Evolutionary conservation across 2,888 invertebrate species (phyloP).

Genomic region (Lagria hirta): DNA sequence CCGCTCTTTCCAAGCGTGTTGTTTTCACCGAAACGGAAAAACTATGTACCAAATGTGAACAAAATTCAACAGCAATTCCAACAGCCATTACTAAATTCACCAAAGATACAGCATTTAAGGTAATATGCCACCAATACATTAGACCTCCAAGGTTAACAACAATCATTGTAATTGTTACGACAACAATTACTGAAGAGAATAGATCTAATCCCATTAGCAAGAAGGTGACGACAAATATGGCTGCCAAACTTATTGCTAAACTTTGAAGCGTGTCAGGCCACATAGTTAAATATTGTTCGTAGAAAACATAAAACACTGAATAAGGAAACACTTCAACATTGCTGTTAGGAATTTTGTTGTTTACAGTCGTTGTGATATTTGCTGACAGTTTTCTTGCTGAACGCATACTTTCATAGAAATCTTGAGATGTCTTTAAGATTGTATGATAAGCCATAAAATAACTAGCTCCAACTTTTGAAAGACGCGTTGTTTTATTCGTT

Average conservation of each 20-base stretch:
- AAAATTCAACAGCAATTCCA: slow-evolving; percentile 98
- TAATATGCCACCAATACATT: slow-evolving; percentile 97
- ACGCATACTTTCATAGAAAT: slow-evolving; percentile 86
- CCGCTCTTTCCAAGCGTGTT: slow-evolving; percentile 73
- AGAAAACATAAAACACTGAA: slow-evolving; percentile 97
- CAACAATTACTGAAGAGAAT: slow-evolving; percentile 83
- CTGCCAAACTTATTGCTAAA: slow-evolving; percentile 82
- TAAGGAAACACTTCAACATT: slow-evolving; percentile 70
- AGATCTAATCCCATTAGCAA: slow-evolving; percentile 91
- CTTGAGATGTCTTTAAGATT: slow-evolving; percentile 82
- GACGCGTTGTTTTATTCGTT: slow-evolving; percentile 47
- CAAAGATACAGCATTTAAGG: slow-evolving; percentile 93
- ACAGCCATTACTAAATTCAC: slow-evolving; percentile 98
- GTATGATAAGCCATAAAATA: slow-evolving; percentile 96
- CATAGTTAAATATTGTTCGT: slow-evolving; percentile 97
- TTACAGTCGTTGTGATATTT: slow-evolving; percentile 71
- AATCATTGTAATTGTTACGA: slow-evolving; percentile 92
- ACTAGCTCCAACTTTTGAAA: slow-evolving; percentile 68
- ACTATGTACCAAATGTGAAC: slow-evolving; percentile 93
- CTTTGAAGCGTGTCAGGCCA: slow-evolving; percentile 88
- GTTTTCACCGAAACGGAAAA: slow-evolving; percentile 79
- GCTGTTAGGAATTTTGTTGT: slow-evolving; percentile 29
- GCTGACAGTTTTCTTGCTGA: slow-evolving; percentile 71
- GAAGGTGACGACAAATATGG: slow-evolving; percentile 94
- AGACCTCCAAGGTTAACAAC: slow-evolving; percentile 88